Evolutionary conservation across 2,888 invertebrate species (phyloP).

Genomic region (Torymus auratus): DNA sequence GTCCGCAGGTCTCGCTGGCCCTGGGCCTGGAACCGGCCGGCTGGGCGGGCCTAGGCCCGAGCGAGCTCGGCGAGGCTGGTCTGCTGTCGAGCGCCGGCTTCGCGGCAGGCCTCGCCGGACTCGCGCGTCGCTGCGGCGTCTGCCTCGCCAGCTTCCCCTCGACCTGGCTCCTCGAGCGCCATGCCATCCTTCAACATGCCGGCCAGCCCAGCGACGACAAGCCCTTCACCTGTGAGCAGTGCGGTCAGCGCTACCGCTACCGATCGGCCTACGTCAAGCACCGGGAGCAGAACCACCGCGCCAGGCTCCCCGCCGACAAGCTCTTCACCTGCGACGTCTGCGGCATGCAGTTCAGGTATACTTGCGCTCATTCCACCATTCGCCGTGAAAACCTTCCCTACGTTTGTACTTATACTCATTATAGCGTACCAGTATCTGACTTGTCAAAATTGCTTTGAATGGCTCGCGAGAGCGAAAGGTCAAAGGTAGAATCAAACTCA

Average conservation of each 20-base stretch:
- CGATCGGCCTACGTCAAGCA: constrained; percentile 91
- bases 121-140: constrained; percentile 84
- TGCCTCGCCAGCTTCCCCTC: constrained; percentile 93
- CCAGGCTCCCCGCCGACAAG: constrained; percentile 91
- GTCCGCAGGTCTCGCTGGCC: constrained; percentile 72
- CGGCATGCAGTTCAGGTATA: constrained; percentile 87
- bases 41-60: constrained; percentile 72
- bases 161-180: constrained; percentile 91
- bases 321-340: constrained; percentile 94
- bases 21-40: constrained; percentile 76
- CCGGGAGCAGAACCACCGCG: constrained; percentile 92
- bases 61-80: constrained; percentile 76
- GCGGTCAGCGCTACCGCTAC: constrained; percentile 93
- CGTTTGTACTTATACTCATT: too few relatives aligned
- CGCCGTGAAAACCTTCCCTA: too few relatives aligned
- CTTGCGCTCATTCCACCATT: background rate
- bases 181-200: constrained; percentile 90
- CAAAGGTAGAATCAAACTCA: too few relatives aligned
- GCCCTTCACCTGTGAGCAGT: constrained; percentile 94
- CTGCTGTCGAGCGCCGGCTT: constrained; percentile 67
- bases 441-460: too few relatives aligned
- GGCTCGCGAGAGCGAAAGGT: too few relatives aligned
- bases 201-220: constrained; percentile 85
- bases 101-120: constrained; percentile 71
- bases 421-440: too few relatives aligned